Base-by-base conservation (phyloP, 2,797 vertebrate genomes). In the Meda fulgida region DNA sequence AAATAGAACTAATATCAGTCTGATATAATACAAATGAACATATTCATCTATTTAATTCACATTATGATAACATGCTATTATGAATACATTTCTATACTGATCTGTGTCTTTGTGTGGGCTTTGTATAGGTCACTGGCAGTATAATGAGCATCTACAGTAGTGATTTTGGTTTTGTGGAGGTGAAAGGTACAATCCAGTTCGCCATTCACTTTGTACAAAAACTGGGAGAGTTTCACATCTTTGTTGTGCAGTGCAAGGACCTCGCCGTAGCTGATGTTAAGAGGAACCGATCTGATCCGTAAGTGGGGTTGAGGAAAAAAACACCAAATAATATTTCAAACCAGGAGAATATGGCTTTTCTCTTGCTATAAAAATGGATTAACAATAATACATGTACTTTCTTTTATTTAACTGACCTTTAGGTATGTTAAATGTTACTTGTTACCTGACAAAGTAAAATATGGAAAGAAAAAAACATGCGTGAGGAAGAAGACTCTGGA, bases 341-440 rank as follows among this genome's bases (percentile, higher is more conserved):
- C 7, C 7, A n/a, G 31, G 53, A 76, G 73, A 77, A 38, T 38
- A 18, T 58, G 46, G 40, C 5, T 66, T 65, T 7, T 67, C 40
- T 48, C 43, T 65, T 18, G 63, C 29, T 31, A 65, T 8, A 65
- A 51, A 5, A 4, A 58, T 58, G 53, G 51, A 58, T 38, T 34
- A 73, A 34, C 21, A 46, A 26, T 66, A 29, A 51, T 34, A 73
- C 4, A 7, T 34, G 21, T 67, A n/a, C 36, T 38, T 78, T 72
- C 26, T 8, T 34, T 88, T 5, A 80, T 48, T 58, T 23, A 78
- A 85, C 40, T 53, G 21, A 77, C 84, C 92, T 91, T 90, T 88
- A 99, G 98, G 77, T 99, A 99, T 83, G 96, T 99, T 46, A 99
- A 99, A 93, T 96, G 95, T 90, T 99, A 98, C 89, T 92, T 99